These are phyloP conservation scores for Eurystomus glaucurus DNA, from an alignment of 2,797 vertebrate species.

Conservation along the genomic window DNA sequence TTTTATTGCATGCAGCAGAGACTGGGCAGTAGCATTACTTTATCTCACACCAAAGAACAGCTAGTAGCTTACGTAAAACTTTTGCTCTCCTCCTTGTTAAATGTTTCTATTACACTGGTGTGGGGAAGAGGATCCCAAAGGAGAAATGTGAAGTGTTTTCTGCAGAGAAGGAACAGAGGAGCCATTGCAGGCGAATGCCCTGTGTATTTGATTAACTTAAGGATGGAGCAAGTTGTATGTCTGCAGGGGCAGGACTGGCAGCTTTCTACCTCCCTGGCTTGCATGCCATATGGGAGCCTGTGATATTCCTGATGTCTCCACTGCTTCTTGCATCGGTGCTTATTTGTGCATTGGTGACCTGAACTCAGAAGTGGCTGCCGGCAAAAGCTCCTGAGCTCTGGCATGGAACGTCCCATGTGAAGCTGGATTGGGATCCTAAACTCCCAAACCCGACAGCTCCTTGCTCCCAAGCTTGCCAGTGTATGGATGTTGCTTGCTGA, in stretches of 20 bases:
- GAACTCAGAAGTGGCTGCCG: neutral
- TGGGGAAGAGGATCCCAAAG: neutral
- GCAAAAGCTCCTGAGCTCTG: neutral
- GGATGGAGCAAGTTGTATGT: neutral
- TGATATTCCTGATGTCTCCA: neutral
- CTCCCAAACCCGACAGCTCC: rapidly evolving
- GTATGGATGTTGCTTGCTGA: rapidly evolving
- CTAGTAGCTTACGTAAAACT: neutral
- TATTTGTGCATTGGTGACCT: neutral
- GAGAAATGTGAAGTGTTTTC: neutral
- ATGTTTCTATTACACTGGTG: neutral
- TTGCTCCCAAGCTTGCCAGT: rapidly evolving
- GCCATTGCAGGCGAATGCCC: neutral
- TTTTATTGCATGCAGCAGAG: neutral
- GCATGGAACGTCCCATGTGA: rapidly evolving
- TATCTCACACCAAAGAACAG: neutral
- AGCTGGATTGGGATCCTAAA: neutral
- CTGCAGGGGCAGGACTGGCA: neutral
- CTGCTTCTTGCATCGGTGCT: rapidly evolving
- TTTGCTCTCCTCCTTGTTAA: neutral
- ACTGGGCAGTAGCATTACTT: neutral
- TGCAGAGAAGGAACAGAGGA: neutral
- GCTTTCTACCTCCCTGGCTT: neutral
- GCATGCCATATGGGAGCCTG: neutral
- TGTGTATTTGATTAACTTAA: neutral